phyloP scores from a whole-genome alignment of 2,888 invertebrate genomes.

The Cephus pulcher region DNA sequence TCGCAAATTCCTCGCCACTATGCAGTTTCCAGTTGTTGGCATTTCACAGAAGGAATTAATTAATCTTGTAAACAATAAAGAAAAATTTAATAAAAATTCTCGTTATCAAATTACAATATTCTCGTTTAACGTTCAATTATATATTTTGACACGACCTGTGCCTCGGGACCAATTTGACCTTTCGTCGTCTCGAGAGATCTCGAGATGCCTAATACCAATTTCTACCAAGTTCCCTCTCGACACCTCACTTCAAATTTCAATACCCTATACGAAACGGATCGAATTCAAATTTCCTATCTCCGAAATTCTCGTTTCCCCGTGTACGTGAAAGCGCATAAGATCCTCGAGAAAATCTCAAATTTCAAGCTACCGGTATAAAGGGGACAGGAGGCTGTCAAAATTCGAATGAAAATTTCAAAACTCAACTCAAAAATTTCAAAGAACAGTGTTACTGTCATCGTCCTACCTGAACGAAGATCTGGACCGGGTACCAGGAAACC shows the following conservation, averaged over 20 bases:
- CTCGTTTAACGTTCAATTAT: not conserved
- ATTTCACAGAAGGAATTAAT: not conserved
- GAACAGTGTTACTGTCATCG: not conserved
- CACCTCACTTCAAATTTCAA: not conserved
- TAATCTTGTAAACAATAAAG: not conserved
- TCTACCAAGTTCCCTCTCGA: not conserved
- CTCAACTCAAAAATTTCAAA: no score
- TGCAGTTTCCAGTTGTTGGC: not conserved
- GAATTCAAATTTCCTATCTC: not conserved
- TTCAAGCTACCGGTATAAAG: not conserved
- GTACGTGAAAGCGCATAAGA: not conserved
- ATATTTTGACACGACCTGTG: not conserved
- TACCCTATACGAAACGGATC: not conserved
- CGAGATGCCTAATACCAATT: not conserved
- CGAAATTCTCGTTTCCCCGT: not conserved
- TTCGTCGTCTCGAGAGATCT: not conserved
- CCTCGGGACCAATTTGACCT: not conserved
- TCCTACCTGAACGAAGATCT: not conserved
- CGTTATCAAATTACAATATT: not conserved
- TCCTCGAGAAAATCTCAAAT: no score
- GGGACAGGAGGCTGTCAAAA: rapidly evolving
- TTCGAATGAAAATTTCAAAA: not conserved
- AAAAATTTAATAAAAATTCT: no score
- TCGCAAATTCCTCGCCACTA: not conserved
- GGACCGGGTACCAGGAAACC: conserved; percentile 7